These are phyloP conservation scores for Diplodus sargus DNA, from an alignment of 2,797 vertebrate genomes.

Conservation along the genomic window DNA sequence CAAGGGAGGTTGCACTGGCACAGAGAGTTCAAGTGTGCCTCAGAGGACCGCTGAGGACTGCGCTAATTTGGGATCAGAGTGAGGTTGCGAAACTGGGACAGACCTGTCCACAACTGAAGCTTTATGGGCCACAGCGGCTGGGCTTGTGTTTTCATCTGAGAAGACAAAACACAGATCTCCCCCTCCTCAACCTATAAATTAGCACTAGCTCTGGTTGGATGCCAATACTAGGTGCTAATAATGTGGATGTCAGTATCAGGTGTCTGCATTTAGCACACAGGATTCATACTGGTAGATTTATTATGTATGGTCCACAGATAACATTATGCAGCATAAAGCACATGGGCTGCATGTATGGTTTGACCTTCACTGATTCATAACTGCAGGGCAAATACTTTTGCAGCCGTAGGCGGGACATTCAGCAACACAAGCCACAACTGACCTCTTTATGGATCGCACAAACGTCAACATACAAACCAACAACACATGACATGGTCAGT, in stretches of 20 bases:
- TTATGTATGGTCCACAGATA: neutral
- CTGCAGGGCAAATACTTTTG: conserved; percentile 5
- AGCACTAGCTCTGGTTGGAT: neutral
- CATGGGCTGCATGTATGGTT: neutral
- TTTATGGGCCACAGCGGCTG: conserved; percentile 9
- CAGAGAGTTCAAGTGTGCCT: conserved; percentile 29
- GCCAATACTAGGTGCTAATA: neutral
- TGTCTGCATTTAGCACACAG: neutral
- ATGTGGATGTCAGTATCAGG: neutral
- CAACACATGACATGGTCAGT: neutral
- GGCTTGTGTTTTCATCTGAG: conserved; percentile 1
- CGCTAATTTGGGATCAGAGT: conserved; percentile 57
- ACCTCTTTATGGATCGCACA: neutral
- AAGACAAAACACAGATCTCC: conserved; percentile 1
- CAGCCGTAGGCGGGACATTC: conserved; percentile 18
- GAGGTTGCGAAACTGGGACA: conserved; percentile 46
- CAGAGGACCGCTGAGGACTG: conserved; percentile 26
- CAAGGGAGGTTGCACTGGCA: conserved; percentile 7
- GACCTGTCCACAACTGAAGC: conserved; percentile 28
- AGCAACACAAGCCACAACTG: neutral
- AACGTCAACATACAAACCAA: neutral
- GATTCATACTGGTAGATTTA: neutral
- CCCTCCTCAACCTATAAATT: no score
- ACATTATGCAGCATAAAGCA: neutral
- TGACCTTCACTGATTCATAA: conserved; percentile 49